Evolutionary conservation across 2,113 vertebrate genomes (phyloP).

Genomic region (Rafetus swinhoei): DNA sequence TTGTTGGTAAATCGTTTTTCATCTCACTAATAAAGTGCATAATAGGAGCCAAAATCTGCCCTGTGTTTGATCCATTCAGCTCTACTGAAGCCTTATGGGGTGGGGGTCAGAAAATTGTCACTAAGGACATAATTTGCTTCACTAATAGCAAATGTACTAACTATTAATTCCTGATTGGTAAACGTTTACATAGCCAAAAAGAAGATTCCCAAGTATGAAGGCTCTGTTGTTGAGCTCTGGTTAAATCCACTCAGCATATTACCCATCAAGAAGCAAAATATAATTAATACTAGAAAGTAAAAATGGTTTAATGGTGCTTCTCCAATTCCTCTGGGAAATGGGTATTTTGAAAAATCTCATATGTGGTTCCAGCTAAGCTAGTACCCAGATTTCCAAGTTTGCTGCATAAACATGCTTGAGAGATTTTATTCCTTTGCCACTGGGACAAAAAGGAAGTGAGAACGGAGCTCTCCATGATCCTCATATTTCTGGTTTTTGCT

Average conservation of each 20-base stretch:
- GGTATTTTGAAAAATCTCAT: background rate
- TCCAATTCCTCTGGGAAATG: background rate
- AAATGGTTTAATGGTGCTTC: background rate
- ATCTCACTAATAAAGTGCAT: background rate
- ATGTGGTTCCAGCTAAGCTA: background rate
- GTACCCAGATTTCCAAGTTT: background rate
- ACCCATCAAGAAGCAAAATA: background rate
- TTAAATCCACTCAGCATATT: background rate
- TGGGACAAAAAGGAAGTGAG: background rate
- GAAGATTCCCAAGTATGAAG: background rate
- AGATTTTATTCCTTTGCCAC: background rate
- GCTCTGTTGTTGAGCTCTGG: background rate
- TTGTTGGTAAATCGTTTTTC: constrained; percentile 80
- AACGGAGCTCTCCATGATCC: fast-evolving
- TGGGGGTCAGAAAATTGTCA: background rate
- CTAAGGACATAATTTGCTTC: background rate
- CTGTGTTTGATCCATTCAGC: background rate
- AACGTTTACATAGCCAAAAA: background rate
- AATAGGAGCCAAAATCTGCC: background rate
- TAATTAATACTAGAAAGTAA: background rate
- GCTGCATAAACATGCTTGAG: background rate
- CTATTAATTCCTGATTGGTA: background rate
- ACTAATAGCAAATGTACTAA: background rate
- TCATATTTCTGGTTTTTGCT: background rate
- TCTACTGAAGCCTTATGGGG: background rate